Evolutionary conservation across 2,888 invertebrate genomes (phyloP).

Genomic region (Rotaria socialis): DNA sequence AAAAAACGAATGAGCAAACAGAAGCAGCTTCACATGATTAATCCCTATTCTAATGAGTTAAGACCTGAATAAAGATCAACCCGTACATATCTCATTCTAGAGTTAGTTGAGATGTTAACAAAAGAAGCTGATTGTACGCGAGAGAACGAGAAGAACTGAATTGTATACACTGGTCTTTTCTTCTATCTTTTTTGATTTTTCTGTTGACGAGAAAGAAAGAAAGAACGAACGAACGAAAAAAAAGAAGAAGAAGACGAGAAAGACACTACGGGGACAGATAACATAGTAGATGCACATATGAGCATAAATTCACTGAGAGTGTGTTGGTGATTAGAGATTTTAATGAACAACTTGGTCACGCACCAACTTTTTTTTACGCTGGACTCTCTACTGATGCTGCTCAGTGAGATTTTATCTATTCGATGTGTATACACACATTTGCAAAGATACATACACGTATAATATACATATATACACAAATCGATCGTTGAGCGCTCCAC

Average conservation of each 20-base stretch:
- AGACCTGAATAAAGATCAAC: conserved; percentile 21
- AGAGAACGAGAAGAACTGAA: not conserved
- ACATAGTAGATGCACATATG: not conserved
- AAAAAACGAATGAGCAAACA: not conserved
- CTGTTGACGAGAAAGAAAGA: not conserved
- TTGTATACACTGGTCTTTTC: not conserved
- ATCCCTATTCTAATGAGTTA: conserved; percentile 26
- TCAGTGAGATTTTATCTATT: not conserved
- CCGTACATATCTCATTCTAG: not conserved
- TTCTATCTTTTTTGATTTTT: not conserved
- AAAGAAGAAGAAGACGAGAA: not conserved
- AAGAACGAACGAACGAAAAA: not conserved
- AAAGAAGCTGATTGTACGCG: not conserved
- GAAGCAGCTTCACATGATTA: not conserved
- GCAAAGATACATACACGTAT: not conserved
- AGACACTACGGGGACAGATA: not conserved
- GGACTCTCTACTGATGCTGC: conserved; percentile 1
- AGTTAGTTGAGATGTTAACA: not conserved
- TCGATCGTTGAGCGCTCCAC: conserved; percentile 2
- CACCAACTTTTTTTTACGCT: not conserved
- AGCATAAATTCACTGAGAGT: not conserved
- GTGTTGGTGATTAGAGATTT: conserved; percentile 15
- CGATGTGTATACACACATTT: not conserved
- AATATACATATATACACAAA: not conserved
- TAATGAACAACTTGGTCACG: conserved; percentile 32